Conservation (phyloP, 1,140 invertebrate species). For the Piezodorus guildinii region DNA sequence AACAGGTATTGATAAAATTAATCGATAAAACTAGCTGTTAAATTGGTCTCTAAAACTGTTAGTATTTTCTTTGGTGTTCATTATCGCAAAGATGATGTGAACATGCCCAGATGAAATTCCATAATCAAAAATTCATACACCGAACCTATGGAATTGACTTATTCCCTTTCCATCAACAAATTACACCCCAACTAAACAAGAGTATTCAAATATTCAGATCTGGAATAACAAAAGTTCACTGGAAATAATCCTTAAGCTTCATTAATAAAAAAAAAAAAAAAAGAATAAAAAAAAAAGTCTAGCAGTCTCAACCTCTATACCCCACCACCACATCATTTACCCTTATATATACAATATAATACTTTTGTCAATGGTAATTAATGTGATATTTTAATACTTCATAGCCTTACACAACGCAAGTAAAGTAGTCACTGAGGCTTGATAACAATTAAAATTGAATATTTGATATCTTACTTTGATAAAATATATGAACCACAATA, state of each 20-base stretch:
- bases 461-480: background rate
- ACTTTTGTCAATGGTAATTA: conserved; percentile 4
- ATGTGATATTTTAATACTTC: background rate
- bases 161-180: background rate
- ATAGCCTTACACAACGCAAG: background rate
- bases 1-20: no score
- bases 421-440: background rate
- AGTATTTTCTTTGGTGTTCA: no score
- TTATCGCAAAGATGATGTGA: no score
- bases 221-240: background rate
- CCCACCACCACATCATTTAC: conserved; percentile 3
- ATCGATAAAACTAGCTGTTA: no score
- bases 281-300: background rate
- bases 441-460: background rate
- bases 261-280: background rate
- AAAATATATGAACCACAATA: background rate
- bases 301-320: conserved; percentile 3
- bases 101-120: no score
- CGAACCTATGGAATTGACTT: background rate
- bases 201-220: conserved; percentile 1
- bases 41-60: no score
- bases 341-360: conserved; percentile 5
- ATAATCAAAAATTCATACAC: no score
- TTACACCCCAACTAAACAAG: background rate
- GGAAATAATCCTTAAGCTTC: background rate